Conservation (phyloP, 2,113 vertebrate genomes). For the Tympanuchus pallidicinctus region DNA sequence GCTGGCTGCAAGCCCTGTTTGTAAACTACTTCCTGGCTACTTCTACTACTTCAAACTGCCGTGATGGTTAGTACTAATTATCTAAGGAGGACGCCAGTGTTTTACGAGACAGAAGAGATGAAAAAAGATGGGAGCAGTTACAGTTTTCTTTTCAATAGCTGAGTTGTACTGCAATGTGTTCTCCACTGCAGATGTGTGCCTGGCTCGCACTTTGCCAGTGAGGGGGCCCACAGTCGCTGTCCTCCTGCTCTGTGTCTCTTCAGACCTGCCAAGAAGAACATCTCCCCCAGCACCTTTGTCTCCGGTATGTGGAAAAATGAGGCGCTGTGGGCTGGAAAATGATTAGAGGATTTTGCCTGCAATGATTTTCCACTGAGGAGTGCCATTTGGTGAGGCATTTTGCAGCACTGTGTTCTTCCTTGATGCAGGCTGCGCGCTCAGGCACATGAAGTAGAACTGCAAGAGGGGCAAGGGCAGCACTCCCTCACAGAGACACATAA, state of each 20-base stretch:
- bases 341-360: neutral
- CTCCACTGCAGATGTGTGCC: neutral
- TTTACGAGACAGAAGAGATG: neutral
- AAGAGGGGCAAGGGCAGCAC: neutral
- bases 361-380: neutral
- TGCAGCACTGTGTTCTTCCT: neutral
- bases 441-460: neutral
- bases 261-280: neutral
- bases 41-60: neutral
- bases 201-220: neutral
- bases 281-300: neutral
- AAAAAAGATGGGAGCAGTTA: neutral
- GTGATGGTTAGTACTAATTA: too few relatives aligned
- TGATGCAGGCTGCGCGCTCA: neutral
- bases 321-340: neutral
- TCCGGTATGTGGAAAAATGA: neutral
- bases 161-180: neutral
- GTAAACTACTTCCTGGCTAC: neutral
- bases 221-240: rapidly evolving
- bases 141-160: neutral
- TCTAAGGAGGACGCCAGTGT: neutral
- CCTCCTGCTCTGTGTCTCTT: neutral
- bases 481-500: neutral
- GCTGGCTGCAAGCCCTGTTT: neutral
- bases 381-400: neutral